A percentile compares a stretch with the other conserved stretches of the same genome.
Conservation (phyloP, 2,113 vertebrate species). For the Oophaga pumilio region DNA sequence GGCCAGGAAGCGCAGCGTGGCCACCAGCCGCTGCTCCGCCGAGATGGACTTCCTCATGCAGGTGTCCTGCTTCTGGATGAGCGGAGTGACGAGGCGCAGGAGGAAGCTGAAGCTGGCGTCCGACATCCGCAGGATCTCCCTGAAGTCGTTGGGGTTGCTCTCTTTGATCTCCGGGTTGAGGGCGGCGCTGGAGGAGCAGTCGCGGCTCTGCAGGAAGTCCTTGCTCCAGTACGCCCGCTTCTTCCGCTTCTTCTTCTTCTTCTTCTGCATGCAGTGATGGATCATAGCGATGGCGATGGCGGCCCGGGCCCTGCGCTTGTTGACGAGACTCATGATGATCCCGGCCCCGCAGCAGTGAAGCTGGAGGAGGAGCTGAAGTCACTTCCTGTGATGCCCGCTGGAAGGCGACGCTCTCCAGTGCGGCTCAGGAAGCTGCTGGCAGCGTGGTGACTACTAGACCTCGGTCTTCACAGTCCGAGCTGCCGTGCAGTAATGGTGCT, state of each 20-base stretch:
- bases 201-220: neutral
- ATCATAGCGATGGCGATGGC: neutral
- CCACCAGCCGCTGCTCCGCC: constrained; percentile 20
- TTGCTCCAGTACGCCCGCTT: constrained; percentile 17
- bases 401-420: neutral
- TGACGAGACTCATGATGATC: neutral
- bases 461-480: too few relatives aligned
- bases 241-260: neutral
- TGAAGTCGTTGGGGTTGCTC: constrained; percentile 15
- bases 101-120: constrained; percentile 15
- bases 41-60: constrained; percentile 34
- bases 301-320: neutral
- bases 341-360: too few relatives aligned
- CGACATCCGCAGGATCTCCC: neutral
- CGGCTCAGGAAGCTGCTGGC: neutral
- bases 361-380: neutral
- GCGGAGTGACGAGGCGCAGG: neutral
- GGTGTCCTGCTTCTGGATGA: constrained; percentile 33
- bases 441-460: neutral
- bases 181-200: neutral
- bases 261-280: constrained; percentile 14
- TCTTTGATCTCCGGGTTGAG: neutral
- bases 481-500: too few relatives aligned
- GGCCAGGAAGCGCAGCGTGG: constrained; percentile 23
- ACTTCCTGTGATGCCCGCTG: neutral